Conservation (phyloP, 2,797 vertebrate genomes). For the Acanthurus lineatus region DNA sequence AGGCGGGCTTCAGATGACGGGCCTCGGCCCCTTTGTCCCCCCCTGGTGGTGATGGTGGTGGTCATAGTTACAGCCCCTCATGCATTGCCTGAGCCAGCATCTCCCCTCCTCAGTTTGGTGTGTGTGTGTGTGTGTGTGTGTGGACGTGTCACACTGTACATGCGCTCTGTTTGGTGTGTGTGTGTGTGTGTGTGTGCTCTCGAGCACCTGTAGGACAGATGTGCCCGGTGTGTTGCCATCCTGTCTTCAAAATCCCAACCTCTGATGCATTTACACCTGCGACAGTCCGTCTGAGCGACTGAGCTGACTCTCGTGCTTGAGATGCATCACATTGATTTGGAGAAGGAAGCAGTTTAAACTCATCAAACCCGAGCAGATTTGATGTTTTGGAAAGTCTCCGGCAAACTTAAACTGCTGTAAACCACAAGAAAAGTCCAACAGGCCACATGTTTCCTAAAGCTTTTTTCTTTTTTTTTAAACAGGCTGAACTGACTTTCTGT, state of each 20-base stretch:
- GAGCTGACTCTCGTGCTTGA: slow-evolving; percentile 62
- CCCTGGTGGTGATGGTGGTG: slow-evolving; percentile 29
- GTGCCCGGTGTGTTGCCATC: slow-evolving; percentile 68
- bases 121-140: slow-evolving; percentile 55
- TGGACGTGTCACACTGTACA: slow-evolving; percentile 62
- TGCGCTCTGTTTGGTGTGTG: slow-evolving; percentile 70
- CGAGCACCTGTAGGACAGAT: slow-evolving; percentile 49
- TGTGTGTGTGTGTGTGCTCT: slow-evolving; percentile 40
- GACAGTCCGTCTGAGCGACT: slow-evolving; percentile 63
- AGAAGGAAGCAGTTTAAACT: slow-evolving; percentile 76
- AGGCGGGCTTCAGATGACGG: slow-evolving; percentile 64
- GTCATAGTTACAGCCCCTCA: slow-evolving; percentile 61
- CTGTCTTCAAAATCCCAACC: slow-evolving; percentile 75
- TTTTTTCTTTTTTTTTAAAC: slow-evolving; percentile 36
- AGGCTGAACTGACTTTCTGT: slow-evolving; percentile 97
- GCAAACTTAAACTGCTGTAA: slow-evolving; percentile 22
- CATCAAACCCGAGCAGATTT: slow-evolving; percentile 56
- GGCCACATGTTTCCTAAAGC: slow-evolving; percentile 26
- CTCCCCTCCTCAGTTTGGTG: slow-evolving; percentile 77
- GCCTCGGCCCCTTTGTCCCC: slow-evolving; percentile 51
- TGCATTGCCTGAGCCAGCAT: slow-evolving; percentile 75
- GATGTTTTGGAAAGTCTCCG: slow-evolving; percentile 51
- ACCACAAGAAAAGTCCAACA: neutral
- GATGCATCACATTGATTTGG: slow-evolving; percentile 80
- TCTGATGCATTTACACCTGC: slow-evolving; percentile 76